A percentile compares a stretch with the other conserved stretches of the same genome.
Evolutionary conservation across 2,888 invertebrate species (phyloP).

Genomic region (Sthenelais limicola): DNA sequence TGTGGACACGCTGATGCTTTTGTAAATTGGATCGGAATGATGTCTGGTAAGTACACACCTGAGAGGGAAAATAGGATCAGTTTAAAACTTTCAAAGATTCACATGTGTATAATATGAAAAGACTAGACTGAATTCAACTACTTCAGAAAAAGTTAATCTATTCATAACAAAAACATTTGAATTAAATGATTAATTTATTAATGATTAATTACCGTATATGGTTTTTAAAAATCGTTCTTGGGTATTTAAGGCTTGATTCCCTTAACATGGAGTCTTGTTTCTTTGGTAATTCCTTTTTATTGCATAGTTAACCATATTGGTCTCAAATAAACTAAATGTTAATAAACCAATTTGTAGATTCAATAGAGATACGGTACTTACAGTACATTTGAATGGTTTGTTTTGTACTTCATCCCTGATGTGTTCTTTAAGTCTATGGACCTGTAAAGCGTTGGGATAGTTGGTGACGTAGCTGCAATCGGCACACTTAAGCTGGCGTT

Average conservation of each 20-base stretch:
- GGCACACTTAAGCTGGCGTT: slow-evolving; percentile 3
- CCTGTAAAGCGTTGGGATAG: slow-evolving; percentile 21
- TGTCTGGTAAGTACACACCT: slow-evolving; percentile 47
- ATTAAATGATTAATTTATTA: background rate
- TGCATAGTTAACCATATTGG: too few species aligned
- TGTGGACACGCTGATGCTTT: slow-evolving; percentile 76
- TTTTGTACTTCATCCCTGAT: slow-evolving; percentile 13
- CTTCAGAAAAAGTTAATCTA: background rate
- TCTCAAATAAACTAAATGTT: background rate
- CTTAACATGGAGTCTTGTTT: too few species aligned
- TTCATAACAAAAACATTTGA: background rate
- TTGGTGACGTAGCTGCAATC: slow-evolving; percentile 8
- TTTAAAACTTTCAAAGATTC: too few species aligned
- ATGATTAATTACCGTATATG: background rate
- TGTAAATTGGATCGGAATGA: slow-evolving; percentile 46
- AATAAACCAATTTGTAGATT: background rate
- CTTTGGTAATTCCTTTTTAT: too few species aligned
- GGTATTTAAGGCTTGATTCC: too few species aligned
- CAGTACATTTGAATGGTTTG: slow-evolving; percentile 28
- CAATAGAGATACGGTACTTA: slow-evolving; percentile 1
- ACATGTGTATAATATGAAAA: too few species aligned
- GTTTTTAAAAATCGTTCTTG: too few species aligned
- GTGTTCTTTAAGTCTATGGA: slow-evolving; percentile 17
- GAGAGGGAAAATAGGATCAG: too few species aligned
- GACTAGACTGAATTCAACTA: too few species aligned